Evolutionary conservation across 2,888 invertebrate species (phyloP).

Genomic region (Lingula anatina): DNA sequence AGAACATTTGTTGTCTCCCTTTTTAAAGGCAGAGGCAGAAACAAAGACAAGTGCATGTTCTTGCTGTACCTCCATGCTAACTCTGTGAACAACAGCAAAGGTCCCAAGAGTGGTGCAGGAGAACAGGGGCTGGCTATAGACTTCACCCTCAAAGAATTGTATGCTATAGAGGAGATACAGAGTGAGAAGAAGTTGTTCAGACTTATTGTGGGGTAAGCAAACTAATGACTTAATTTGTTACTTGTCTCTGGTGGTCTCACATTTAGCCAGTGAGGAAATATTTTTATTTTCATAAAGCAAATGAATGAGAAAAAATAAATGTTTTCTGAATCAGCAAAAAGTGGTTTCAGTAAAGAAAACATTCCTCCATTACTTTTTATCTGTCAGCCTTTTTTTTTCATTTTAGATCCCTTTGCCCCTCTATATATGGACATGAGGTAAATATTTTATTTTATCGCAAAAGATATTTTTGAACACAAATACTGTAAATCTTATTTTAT

Average conservation of each 20-base stretch:
- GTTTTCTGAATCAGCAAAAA: too few species aligned
- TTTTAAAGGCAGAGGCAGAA: constrained; percentile 28
- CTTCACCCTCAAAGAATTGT: constrained; percentile 68
- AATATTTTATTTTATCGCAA: constrained; percentile 1
- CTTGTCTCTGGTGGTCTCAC: neutral
- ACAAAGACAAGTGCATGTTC: constrained; percentile 54
- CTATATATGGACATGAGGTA: constrained; percentile 82
- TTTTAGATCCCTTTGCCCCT: constrained; percentile 73
- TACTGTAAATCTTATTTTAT: neutral
- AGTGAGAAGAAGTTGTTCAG: constrained; percentile 69
- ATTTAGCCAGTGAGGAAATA: neutral
- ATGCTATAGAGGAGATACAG: constrained; percentile 69
- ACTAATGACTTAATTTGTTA: neutral
- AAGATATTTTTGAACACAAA: neutral
- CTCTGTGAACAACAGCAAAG: constrained; percentile 67
- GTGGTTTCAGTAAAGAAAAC: too few species aligned
- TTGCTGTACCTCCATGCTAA: constrained; percentile 74
- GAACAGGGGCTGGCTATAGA: constrained; percentile 57
- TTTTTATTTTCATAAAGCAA: neutral
- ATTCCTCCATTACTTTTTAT: neutral
- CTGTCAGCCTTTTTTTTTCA: too few species aligned
- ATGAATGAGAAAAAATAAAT: too few species aligned
- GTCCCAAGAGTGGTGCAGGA: constrained; percentile 18
- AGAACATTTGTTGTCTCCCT: neutral
- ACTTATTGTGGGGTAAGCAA: constrained; percentile 64